phyloP scores from a whole-genome alignment of 1,140 invertebrate species.

The Trialeurodes vaporariorum region DNA sequence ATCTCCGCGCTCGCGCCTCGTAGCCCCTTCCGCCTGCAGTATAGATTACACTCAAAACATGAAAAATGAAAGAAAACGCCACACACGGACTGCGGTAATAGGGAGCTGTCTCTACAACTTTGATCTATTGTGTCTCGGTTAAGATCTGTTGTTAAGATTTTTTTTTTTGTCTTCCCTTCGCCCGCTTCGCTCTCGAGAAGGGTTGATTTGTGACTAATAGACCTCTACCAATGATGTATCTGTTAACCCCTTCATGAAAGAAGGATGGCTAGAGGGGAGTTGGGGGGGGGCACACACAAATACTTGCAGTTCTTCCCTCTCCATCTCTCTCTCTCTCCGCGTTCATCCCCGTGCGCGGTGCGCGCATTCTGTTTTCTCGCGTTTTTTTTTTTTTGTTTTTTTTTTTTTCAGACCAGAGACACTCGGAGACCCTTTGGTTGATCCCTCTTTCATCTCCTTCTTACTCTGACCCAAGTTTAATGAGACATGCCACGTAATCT shows the following conservation, averaged over 20 bases:
- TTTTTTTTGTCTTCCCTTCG: too few species aligned
- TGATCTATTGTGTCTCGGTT: background rate
- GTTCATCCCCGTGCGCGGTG: too few species aligned
- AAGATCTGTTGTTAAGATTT: constrained; percentile 1
- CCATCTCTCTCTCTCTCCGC: too few species aligned
- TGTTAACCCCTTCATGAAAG: background rate
- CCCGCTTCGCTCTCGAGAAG: too few species aligned
- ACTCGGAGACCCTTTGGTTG: background rate
- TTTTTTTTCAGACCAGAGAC: too few species aligned
- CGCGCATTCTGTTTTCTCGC: too few species aligned
- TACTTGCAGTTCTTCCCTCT: too few species aligned
- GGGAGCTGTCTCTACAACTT: background rate
- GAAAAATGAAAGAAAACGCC: background rate
- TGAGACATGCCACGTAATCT: background rate
- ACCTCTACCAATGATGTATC: background rate
- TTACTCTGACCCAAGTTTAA: background rate
- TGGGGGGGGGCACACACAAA: too few species aligned
- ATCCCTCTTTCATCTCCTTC: background rate
- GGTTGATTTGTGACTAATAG: background rate
- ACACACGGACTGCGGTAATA: background rate
- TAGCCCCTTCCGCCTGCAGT: background rate
- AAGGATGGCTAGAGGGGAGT: too few species aligned
- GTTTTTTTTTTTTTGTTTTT: background rate
- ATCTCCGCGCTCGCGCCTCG: too few species aligned
- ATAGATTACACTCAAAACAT: background rate